These are phyloP conservation scores for Nephrotoma appendiculata DNA, from an alignment of 2,888 invertebrate species.

Conservation along the genomic window DNA sequence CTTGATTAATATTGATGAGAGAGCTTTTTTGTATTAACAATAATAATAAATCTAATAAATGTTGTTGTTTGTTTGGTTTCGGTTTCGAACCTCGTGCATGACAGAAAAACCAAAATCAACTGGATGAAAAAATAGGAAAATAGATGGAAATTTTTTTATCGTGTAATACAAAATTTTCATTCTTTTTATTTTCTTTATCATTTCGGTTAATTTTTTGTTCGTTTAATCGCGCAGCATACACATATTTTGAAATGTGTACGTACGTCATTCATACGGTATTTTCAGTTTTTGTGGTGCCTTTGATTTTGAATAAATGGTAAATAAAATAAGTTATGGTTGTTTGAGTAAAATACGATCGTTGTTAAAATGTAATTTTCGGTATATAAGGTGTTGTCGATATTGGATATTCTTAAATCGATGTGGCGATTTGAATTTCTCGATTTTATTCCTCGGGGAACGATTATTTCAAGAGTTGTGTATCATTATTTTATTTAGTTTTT, in stretches of 20 bases:
- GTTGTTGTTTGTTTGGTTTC: background rate
- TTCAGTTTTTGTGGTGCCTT: background rate
- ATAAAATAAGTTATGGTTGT: background rate
- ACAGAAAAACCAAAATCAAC: background rate
- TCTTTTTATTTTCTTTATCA: background rate
- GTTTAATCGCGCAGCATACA: background rate
- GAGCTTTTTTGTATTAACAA: background rate
- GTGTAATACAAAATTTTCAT: background rate
- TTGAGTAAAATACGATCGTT: background rate
- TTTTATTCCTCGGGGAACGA: no score
- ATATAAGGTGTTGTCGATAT: background rate
- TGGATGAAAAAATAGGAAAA: background rate
- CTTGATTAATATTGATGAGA: background rate
- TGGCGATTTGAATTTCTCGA: background rate
- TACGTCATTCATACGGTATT: background rate
- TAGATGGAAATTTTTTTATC: background rate
- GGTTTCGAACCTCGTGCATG: background rate
- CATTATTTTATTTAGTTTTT: no score
- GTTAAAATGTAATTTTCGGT: no score
- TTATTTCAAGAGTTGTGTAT: no score
- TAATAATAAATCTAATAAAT: background rate
- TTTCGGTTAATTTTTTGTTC: background rate
- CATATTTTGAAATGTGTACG: background rate
- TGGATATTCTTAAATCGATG: background rate
- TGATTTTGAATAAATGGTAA: background rate